These are phyloP conservation scores for Drosophila ambigua DNA, from an alignment of 1,140 invertebrate species.

Conservation along the genomic window DNA sequence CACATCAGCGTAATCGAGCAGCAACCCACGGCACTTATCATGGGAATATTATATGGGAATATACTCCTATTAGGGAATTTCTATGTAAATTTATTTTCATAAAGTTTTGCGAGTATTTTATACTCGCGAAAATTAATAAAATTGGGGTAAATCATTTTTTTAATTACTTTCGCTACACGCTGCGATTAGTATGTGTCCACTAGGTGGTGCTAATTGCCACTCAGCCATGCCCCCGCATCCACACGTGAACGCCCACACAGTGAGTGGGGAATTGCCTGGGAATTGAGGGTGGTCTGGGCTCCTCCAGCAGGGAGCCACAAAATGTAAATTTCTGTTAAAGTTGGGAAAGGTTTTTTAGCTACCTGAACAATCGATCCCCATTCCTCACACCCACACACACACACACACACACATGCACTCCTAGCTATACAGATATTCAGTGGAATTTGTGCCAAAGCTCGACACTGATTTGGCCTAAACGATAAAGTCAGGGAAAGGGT, in stretches of 20 bases:
- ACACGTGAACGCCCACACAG: slow-evolving; percentile 7
- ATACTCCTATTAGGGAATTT: slow-evolving; percentile 6
- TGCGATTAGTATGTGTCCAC: slow-evolving; percentile 29
- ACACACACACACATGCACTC: neutral
- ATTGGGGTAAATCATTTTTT: slow-evolving; percentile 45
- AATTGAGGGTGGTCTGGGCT: slow-evolving; percentile 58
- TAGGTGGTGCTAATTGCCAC: slow-evolving; percentile 52
- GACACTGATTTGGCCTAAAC: slow-evolving; percentile 78
- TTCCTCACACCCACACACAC: slow-evolving; percentile 1
- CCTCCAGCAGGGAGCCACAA: slow-evolving; percentile 21
- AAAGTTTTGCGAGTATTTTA: neutral
- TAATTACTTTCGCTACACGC: slow-evolving; percentile 53
- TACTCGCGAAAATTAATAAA: neutral
- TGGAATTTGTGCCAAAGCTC: slow-evolving; percentile 54
- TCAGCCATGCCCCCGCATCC: neutral
- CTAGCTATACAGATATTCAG: slow-evolving; percentile 3
- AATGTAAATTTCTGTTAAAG: slow-evolving; percentile 41
- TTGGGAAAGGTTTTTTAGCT: slow-evolving; percentile 15
- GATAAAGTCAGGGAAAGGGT: slow-evolving; percentile 67
- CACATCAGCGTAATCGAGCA: slow-evolving; percentile 30
- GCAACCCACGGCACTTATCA: slow-evolving; percentile 42
- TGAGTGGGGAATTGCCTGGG: slow-evolving; percentile 28
- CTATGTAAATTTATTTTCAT: neutral
- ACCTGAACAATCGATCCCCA: slow-evolving; percentile 41
- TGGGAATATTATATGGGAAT: slow-evolving; percentile 12